These are phyloP conservation scores for Elysia crispata DNA, from an alignment of 2,888 invertebrate genomes.

Conservation along the genomic window DNA sequence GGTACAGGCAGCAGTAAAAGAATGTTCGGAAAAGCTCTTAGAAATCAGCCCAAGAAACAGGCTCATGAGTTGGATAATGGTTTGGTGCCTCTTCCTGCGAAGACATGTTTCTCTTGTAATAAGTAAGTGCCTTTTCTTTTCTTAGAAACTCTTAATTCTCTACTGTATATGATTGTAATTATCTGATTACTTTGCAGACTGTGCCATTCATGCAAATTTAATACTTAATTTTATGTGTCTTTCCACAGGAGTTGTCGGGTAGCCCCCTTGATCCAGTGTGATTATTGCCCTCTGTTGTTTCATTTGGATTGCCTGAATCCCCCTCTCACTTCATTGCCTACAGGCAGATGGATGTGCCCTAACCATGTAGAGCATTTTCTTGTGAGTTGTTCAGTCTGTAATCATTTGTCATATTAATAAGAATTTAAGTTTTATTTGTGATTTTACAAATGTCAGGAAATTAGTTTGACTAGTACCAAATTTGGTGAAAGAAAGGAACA, in stretches of 20 bases:
- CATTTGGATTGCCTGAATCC: slow-evolving; percentile 97
- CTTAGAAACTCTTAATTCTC: too few species aligned
- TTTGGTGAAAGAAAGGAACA: too few species aligned
- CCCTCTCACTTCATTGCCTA: slow-evolving; percentile 91
- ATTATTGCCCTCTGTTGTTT: slow-evolving; percentile 92
- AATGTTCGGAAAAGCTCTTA: slow-evolving; percentile 64
- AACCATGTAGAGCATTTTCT: slow-evolving; percentile 95
- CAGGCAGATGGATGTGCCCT: slow-evolving; percentile 98
- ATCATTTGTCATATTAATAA: too few species aligned
- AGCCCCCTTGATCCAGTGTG: slow-evolving; percentile 92
- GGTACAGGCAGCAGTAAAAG: slow-evolving; percentile 75
- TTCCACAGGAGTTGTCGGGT: slow-evolving; percentile 85
- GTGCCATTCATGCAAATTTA: not conserved
- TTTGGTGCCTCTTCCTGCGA: slow-evolving; percentile 89
- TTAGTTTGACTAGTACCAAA: too few species aligned
- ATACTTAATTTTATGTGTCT: too few species aligned
- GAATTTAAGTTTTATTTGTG: too few species aligned
- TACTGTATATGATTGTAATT: not conserved
- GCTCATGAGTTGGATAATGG: slow-evolving; percentile 83
- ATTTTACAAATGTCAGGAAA: too few species aligned
- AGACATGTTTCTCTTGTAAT: slow-evolving; percentile 89
- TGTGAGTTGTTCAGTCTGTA: slow-evolving; percentile 61
- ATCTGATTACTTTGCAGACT: not conserved
- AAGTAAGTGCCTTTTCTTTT: slow-evolving; percentile 72
- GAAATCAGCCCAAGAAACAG: slow-evolving; percentile 73